These are phyloP conservation scores for Calcarius lapponicus DNA, from an alignment of 2,797 vertebrate genomes.

Conservation along the genomic window DNA sequence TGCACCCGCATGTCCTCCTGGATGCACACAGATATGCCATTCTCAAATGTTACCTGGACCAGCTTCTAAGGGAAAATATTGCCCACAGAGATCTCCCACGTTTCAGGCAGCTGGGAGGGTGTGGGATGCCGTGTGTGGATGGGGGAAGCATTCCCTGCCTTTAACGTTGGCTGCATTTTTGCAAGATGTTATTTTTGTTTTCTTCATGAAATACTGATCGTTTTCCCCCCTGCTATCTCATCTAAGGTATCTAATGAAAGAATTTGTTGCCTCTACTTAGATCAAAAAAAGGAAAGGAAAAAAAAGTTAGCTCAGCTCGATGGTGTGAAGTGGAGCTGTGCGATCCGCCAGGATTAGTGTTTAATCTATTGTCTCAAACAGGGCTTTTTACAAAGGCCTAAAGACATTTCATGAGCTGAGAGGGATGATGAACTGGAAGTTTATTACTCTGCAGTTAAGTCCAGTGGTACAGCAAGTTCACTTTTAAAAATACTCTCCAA, in stretches of 20 bases:
- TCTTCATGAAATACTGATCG: background rate
- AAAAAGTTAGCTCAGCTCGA: constrained; percentile 39
- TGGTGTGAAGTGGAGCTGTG: constrained; percentile 10
- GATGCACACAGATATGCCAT: rapidly evolving
- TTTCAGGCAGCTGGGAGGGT: background rate
- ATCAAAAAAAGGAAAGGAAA: background rate
- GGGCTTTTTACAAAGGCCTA: constrained; percentile 33
- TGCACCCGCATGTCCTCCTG: background rate
- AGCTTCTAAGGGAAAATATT: background rate
- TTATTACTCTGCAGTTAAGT: constrained; percentile 44
- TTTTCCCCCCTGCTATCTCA: constrained; percentile 4
- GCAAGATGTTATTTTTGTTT: constrained; percentile 5
- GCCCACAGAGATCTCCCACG: background rate
- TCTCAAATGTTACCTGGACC: background rate
- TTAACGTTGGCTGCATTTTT: background rate
- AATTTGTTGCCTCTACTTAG: constrained; percentile 53
- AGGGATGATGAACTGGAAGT: constrained; percentile 32
- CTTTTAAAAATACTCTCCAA: constrained; percentile 54
- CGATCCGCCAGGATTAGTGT: constrained; percentile 11
- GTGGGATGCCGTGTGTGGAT: background rate
- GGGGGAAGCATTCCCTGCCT: constrained; percentile 1
- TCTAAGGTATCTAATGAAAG: constrained; percentile 30
- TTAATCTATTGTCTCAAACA: constrained; percentile 52
- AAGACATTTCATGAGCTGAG: constrained; percentile 53
- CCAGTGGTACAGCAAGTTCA: constrained; percentile 44